Percentiles rank a stretch among this genome's conserved stretches.
phyloP scores from a whole-genome alignment of 2,113 vertebrate species.

The Naja naja region DNA sequence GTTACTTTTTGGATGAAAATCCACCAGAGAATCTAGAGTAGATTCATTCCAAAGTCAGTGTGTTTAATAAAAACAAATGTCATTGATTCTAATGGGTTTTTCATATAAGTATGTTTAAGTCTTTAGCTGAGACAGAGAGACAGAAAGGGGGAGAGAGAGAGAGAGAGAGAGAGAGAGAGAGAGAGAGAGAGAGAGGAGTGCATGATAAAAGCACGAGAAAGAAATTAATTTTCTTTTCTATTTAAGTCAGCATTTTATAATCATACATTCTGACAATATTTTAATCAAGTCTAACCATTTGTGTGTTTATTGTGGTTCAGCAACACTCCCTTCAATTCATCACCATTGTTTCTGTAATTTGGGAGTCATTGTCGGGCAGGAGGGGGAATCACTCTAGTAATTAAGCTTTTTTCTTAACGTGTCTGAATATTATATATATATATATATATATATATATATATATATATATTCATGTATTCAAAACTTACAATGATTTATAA shows the following conservation, averaged over 20 bases:
- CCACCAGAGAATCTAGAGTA: neutral
- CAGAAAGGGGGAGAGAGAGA: too few species aligned
- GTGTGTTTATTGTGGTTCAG: neutral
- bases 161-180: accelerated
- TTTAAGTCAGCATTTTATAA: neutral
- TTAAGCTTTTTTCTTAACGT: neutral
- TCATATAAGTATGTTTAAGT: neutral
- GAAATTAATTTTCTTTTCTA: neutral
- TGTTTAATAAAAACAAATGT: neutral
- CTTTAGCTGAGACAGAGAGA: neutral
- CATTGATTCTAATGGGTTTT: neutral
- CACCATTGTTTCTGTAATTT: neutral
- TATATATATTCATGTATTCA: too few species aligned
- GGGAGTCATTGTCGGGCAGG: neutral
- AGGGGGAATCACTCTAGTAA: neutral
- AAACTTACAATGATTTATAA: neutral
- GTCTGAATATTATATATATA: neutral
- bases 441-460: too few species aligned
- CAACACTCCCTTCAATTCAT: neutral
- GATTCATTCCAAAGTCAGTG: neutral
- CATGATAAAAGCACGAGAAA: neutral
- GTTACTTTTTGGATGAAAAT: neutral
- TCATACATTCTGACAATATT: neutral
- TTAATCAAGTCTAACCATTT: neutral
- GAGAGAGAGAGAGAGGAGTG: neutral